These are phyloP conservation scores for Cephalophus harveyi DNA, from an alignment of 2,113 vertebrate genomes.

Conservation along the genomic window DNA sequence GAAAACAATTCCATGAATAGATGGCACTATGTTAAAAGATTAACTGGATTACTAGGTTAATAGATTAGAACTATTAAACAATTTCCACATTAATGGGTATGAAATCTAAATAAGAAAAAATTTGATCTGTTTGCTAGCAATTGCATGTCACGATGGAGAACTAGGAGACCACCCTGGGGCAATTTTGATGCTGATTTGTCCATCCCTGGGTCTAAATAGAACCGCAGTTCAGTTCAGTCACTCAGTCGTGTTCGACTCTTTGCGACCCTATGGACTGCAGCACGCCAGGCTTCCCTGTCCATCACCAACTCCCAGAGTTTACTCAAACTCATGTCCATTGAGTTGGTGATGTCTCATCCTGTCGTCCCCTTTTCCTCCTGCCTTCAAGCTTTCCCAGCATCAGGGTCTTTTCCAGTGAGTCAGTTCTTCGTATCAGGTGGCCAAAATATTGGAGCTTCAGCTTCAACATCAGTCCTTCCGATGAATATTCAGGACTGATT, in stretches of 20 bases:
- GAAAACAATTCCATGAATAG: not conserved
- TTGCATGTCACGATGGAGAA: fast-evolving
- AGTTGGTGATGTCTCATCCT: not conserved
- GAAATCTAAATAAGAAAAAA: not conserved
- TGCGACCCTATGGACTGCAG: not conserved
- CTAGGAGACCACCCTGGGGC: too few relatives aligned
- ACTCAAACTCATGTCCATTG: not conserved
- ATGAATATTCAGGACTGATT: not conserved
- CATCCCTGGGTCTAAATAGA: too few relatives aligned
- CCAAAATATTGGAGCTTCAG: not conserved
- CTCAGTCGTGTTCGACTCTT: not conserved
- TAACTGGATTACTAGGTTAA: not conserved
- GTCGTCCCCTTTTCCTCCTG: not conserved
- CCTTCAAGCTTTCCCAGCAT: not conserved
- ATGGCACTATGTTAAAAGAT: not conserved
- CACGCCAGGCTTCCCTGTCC: not conserved
- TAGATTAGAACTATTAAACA: not conserved
- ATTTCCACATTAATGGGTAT: not conserved
- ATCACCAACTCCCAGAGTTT: not conserved
- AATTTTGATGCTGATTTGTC: not conserved
- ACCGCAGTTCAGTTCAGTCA: not conserved
- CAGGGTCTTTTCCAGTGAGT: not conserved
- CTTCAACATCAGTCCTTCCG: not conserved
- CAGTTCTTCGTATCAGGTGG: not conserved
- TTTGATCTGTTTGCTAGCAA: not conserved